Evolutionary conservation across 1,140 invertebrate genomes (phyloP).

Genomic region (Heliconius eleuchia): DNA sequence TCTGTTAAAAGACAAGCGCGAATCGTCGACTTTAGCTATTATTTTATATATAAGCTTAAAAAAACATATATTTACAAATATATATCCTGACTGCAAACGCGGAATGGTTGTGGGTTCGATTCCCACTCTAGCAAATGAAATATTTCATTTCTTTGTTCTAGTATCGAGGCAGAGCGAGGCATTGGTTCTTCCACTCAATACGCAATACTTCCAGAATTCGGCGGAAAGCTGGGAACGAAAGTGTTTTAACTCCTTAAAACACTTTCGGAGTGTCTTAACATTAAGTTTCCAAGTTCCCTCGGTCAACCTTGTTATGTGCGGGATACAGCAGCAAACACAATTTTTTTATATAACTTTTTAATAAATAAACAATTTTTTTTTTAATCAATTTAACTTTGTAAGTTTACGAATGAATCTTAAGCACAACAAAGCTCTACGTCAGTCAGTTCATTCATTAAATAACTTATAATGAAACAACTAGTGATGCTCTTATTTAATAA

Average conservation of each 20-base stretch:
- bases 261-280: too few species aligned
- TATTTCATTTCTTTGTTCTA: not conserved
- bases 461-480: not conserved
- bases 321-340: too few species aligned
- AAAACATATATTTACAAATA: not conserved
- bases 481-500: not conserved
- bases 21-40: not conserved
- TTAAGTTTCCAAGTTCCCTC: not conserved
- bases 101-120: not conserved
- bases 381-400: too few species aligned
- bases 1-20: not conserved
- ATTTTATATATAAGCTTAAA: too few species aligned
- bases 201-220: not conserved
- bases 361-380: too few species aligned
- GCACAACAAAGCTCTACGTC: not conserved
- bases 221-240: not conserved
- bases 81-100: not conserved
- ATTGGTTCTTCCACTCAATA: not conserved
- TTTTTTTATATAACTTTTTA: too few species aligned
- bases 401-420: too few species aligned
- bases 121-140: not conserved
- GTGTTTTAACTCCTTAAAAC: not conserved
- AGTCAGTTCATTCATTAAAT: slow-evolving; percentile 1
- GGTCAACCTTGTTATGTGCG: too few species aligned
- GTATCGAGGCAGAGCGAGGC: not conserved